These are phyloP conservation scores for Rhinogobio ventralis DNA, from an alignment of 2,797 vertebrate genomes.

Conservation along the genomic window DNA sequence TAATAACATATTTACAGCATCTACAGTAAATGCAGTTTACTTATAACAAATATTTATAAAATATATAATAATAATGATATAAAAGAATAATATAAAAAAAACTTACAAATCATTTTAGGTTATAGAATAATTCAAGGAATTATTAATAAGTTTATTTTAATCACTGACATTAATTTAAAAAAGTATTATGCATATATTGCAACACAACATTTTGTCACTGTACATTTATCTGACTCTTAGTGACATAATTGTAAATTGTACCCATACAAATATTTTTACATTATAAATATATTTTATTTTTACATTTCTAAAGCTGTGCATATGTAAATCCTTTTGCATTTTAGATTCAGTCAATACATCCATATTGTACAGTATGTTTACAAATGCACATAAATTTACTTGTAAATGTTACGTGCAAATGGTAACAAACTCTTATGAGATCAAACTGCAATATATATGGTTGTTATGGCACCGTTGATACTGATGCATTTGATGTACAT, in stretches of 20 bases:
- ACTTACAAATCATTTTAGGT: neutral
- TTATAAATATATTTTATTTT: neutral
- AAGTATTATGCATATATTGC: neutral
- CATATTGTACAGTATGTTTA: neutral
- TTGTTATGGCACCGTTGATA: neutral
- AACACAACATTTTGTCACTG: neutral
- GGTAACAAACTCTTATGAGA: neutral
- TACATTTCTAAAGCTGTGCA: neutral
- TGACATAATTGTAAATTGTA: neutral
- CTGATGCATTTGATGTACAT: neutral
- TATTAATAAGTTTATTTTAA: neutral
- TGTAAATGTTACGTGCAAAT: neutral
- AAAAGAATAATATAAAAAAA: neutral
- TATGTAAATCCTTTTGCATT: neutral
- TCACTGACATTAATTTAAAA: neutral
- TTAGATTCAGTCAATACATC: neutral
- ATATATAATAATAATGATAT: too few relatives aligned
- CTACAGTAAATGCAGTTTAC: neutral
- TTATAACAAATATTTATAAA: neutral
- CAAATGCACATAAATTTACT: neutral
- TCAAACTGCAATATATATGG: neutral
- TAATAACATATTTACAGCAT: neutral
- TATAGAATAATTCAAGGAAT: neutral
- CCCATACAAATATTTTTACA: neutral
- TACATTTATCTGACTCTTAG: neutral